Evolutionary conservation across 1,140 invertebrate genomes (phyloP).

Genomic region (Penaeus japonicus): DNA sequence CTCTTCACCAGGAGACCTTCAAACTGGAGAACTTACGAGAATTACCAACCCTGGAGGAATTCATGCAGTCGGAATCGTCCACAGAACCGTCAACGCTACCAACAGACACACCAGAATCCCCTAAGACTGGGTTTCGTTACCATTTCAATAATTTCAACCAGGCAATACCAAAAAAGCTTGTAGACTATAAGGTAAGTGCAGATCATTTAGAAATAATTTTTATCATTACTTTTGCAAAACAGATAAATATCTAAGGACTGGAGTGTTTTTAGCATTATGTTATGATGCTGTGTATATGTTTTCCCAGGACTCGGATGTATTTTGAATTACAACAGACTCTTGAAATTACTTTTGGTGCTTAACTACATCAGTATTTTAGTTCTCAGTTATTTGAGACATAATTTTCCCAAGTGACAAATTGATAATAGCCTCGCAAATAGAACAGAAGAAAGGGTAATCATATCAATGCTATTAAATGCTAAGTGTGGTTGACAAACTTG

Average conservation of each 20-base stretch:
- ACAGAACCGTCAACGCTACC: conserved; percentile 43
- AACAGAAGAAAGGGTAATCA: not conserved
- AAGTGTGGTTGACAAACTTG: not conserved
- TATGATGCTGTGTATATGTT: too few species aligned
- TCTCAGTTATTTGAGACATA: too few species aligned
- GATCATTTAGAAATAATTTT: too few species aligned
- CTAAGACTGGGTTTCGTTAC: conserved; percentile 42
- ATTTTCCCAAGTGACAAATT: too few species aligned
- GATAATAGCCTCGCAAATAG: not conserved
- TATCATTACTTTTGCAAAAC: too few species aligned
- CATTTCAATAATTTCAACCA: conserved; percentile 46
- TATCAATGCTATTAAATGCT: not conserved
- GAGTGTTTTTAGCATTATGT: too few species aligned
- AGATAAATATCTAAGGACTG: too few species aligned
- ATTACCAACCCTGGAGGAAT: conserved; percentile 39
- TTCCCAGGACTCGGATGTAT: too few species aligned
- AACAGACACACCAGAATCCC: conserved; percentile 42
- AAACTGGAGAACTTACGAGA: conserved; percentile 40
- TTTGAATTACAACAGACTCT: too few species aligned
- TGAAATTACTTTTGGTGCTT: too few species aligned
- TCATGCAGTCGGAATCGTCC: conserved; percentile 49
- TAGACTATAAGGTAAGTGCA: conserved; percentile 33
- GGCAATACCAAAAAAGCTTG: conserved; percentile 45
- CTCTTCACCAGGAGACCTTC: conserved; percentile 34
- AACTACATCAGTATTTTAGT: too few species aligned